Base-by-base conservation (phyloP, 2,113 vertebrate genomes). In the Eudyptes chrysolophus region DNA sequence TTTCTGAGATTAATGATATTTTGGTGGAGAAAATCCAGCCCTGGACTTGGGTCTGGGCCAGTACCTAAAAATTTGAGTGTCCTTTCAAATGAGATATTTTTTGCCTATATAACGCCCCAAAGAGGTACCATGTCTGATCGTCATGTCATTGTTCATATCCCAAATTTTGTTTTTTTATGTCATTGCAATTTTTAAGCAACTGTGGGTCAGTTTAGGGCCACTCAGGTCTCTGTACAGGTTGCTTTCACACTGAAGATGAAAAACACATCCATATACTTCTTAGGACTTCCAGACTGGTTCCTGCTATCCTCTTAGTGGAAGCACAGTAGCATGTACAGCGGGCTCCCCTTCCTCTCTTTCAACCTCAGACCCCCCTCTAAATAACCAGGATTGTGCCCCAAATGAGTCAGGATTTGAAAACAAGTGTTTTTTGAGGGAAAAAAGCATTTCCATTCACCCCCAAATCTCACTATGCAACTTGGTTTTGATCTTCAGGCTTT, bases 61-160 rank as follows among this genome's bases (percentile, higher is more conserved):
- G n/a, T 10, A 70, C 22, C 22, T 88, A 58, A 86, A 88, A 62
- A 51, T 38, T 12, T 52, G 22, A 88, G 20, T 48, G 25, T 55
- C 25, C 10, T 76, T 82, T 55, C 42, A 54, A 46, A 84, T 38
- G 14, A 64, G 26, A 18, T 21, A 16, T 16, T 80, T 94, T 85
- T 60, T 19, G 2, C 30, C 32, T 42, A 6, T 29, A 7, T 16
- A 34, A 46, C 6, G 3, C 19, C 46, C n/a, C 4, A 4, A 77
- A 62, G 51, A 62, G 13, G 36, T 5, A 54, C 8, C 0, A 0
- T 57, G 27, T 10, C 26, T 27, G 21, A 51, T 55, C 1, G 0
- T 12, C 34, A 30, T 6, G 20, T 34, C 42, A 70, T 16, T 32
- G 18, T 49, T 58, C 51, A 30, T 19, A 55, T 32, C n/a, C 51